phyloP scores from a whole-genome alignment of 2,113 vertebrate species.

The Xiphophorus hellerii region DNA sequence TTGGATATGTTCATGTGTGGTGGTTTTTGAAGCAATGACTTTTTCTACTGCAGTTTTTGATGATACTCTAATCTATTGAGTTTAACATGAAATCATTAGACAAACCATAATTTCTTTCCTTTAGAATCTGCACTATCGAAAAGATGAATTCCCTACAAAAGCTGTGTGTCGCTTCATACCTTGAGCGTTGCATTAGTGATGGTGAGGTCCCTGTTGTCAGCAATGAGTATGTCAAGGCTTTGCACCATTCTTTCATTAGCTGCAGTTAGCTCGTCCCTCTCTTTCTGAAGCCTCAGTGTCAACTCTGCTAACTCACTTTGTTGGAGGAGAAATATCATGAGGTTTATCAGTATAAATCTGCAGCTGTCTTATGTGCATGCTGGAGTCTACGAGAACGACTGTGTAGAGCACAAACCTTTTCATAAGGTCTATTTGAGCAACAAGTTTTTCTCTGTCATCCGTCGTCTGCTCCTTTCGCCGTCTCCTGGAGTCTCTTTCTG shows the following conservation, averaged over 20 bases:
- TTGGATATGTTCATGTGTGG: not conserved
- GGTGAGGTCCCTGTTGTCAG: constrained; percentile 78
- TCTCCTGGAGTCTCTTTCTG: constrained; percentile 80
- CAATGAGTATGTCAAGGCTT: constrained; percentile 75
- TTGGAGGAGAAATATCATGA: constrained; percentile 6
- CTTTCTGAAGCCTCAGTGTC: constrained; percentile 76
- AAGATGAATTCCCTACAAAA: not conserved
- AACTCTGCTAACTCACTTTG: constrained; percentile 81
- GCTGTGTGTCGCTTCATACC: constrained; percentile 68
- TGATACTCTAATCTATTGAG: not conserved
- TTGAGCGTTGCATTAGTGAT: constrained; percentile 83
- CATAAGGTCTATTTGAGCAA: constrained; percentile 77
- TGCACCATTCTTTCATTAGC: constrained; percentile 75
- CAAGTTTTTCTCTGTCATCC: constrained; percentile 79
- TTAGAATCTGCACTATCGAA: not conserved
- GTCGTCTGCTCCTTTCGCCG: constrained; percentile 72
- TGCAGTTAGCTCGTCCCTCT: constrained; percentile 67
- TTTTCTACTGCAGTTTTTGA: not conserved
- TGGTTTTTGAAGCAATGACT: not conserved
- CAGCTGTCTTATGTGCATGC: not conserved
- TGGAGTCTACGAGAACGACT: not conserved
- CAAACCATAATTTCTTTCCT: not conserved
- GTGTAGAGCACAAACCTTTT: constrained; percentile 75
- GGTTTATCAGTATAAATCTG: not conserved
- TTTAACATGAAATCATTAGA: not conserved